Evolutionary conservation across 2,113 vertebrate species (phyloP), one percentile per base, ranked within the genome.

Genomic region (Eclectus roratus): DNA sequence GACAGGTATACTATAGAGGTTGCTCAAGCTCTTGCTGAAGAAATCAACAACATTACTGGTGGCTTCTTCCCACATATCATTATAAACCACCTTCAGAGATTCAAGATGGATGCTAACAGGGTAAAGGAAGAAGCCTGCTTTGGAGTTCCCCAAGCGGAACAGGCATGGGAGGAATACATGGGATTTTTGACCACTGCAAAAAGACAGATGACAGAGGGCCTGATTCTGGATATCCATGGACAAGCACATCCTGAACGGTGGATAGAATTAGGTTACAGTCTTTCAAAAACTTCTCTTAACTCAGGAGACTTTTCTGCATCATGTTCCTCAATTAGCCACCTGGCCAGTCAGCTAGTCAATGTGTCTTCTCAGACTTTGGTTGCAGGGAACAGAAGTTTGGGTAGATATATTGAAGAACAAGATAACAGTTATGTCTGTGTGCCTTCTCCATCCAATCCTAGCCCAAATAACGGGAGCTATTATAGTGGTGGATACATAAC

Each of bases 21-120:
- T 28, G 94, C 94, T 91, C 60, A 82, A 39, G 52, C 65, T 71
- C 63, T 97, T 85, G 90, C 94, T 85, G 81, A 96, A 77, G 97
- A 96, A 91, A 97, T 97, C 80, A 92, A 33, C 10, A 71, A 39
- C 14, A 82, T 96, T 56, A 96, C 94, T 65, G 12, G 23, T 20
- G 94, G 92, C 17, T 94, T 96, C 71, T 85, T 82, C 60, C 96
- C 96, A 70, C 95, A 97, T 61, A 80, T 95, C 17, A 21, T 97
- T 74, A 94, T 97, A 92, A 97, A 97, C 50, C 91, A 97, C 63
- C 84, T 97, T 29, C 91, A 95, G 49, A 85, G 95, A 49, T 88
- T 96, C 79, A 97, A 96, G 85, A 91, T 97, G 96, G 97, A 96
- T 96, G 92, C 93, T 47, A 97, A 97, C 77, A 91, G 97, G 86